phyloP scores from a whole-genome alignment of 2,113 vertebrate genomes.

The Anguilla rostrata region DNA sequence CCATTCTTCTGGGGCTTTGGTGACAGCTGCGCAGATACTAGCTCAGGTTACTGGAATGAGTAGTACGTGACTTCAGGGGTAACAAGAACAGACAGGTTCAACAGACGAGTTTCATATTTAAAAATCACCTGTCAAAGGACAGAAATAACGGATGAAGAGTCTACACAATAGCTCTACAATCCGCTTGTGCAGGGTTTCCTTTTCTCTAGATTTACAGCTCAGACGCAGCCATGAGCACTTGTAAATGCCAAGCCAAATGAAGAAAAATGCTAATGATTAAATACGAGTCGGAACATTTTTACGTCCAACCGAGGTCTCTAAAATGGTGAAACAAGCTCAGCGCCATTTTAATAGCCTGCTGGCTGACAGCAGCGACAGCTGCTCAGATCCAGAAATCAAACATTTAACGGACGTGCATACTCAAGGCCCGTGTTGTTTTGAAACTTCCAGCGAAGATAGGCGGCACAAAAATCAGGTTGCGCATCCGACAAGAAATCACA shows the following conservation, averaged over 20 bases:
- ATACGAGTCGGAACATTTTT: not conserved
- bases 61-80: not conserved
- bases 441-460: not conserved
- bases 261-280: conserved; percentile 3
- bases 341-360: not conserved
- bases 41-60: not conserved
- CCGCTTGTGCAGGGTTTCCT: not conserved
- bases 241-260: not conserved
- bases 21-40: not conserved
- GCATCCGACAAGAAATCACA: not conserved
- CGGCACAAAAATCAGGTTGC: not conserved
- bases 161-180: not conserved
- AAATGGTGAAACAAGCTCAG: not conserved
- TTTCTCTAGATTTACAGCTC: not conserved
- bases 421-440: not conserved
- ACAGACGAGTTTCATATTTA: not conserved
- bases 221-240: not conserved
- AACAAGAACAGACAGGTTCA: not conserved
- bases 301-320: not conserved
- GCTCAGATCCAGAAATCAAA: not conserved
- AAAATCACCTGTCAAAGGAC: not conserved
- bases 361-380: not conserved
- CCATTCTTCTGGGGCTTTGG: not conserved
- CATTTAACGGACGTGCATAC: not conserved
- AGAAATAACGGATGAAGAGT: not conserved